These are phyloP conservation scores for Centropus bengalensis DNA, from an alignment of 2,113 vertebrate genomes.

Conservation along the genomic window DNA sequence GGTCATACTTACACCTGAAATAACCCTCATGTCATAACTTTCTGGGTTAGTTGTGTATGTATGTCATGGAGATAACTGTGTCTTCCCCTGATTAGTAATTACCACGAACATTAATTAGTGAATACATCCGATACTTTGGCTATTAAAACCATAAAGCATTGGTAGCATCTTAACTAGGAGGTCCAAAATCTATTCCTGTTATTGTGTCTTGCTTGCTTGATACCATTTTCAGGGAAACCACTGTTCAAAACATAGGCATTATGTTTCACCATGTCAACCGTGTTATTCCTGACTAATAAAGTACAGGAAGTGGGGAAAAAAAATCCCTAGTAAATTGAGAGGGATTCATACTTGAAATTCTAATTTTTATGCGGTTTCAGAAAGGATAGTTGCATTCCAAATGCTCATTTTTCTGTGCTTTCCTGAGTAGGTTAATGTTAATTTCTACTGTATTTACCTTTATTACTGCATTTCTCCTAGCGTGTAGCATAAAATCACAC, in stretches of 20 bases:
- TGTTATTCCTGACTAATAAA: background rate
- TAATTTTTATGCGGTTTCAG: background rate
- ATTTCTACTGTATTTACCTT: background rate
- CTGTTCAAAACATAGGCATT: background rate
- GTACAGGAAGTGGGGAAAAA: background rate
- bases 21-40: background rate
- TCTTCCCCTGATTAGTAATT: background rate
- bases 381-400: background rate
- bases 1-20: background rate
- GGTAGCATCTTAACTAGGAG: background rate
- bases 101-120: background rate
- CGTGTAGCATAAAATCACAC: background rate
- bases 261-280: background rate
- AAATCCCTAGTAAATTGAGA: background rate
- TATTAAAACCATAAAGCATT: background rate
- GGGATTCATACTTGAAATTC: background rate
- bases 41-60: background rate
- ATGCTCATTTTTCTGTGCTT: background rate
- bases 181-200: fast-evolving
- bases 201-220: background rate
- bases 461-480: background rate
- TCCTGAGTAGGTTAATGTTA: background rate
- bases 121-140: background rate
- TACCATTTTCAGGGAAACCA: background rate
- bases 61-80: background rate